A percentile compares a stretch with the other conserved stretches of the same genome.
Conservation (phyloP, 2,797 vertebrate species). For the Heterohyrax brucei region DNA sequence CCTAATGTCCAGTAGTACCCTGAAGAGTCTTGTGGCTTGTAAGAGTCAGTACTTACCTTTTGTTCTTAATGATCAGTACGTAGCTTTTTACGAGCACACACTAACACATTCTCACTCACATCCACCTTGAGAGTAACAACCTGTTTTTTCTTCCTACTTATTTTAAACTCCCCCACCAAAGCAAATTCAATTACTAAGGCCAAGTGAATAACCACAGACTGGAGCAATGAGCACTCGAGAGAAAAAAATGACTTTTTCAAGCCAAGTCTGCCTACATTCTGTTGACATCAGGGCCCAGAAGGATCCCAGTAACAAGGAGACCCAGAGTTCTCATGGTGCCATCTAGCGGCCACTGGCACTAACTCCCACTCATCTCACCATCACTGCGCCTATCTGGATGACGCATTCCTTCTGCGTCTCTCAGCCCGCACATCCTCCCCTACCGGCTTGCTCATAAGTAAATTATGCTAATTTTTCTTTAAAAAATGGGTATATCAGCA, state of each 20-base stretch:
- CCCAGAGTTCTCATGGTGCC: slow-evolving; percentile 65
- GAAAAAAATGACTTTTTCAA: slow-evolving; percentile 54
- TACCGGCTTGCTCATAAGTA: too few relatives aligned
- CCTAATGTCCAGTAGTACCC: neutral
- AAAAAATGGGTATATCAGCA: too few relatives aligned
- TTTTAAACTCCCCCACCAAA: slow-evolving; percentile 22
- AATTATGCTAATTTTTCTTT: too few relatives aligned
- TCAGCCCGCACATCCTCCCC: too few relatives aligned
- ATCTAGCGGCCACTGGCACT: slow-evolving; percentile 79
- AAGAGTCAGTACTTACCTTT: neutral
- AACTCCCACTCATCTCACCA: neutral
- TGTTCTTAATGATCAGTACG: neutral
- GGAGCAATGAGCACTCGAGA: slow-evolving; percentile 43
- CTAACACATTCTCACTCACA: slow-evolving; percentile 35
- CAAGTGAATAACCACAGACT: neutral
- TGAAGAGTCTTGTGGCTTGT: neutral
- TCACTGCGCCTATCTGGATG: too few relatives aligned
- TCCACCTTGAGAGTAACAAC: slow-evolving; percentile 59
- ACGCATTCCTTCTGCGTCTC: too few relatives aligned
- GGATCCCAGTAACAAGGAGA: neutral
- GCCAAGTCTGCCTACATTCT: neutral
- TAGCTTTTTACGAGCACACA: neutral
- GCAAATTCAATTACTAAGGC: slow-evolving; percentile 30
- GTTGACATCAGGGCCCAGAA: neutral
- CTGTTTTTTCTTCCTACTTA: slow-evolving; percentile 19